These are phyloP conservation scores for Euphonia xanthogaster DNA, from an alignment of 2,797 vertebrate genomes.

Conservation along the genomic window DNA sequence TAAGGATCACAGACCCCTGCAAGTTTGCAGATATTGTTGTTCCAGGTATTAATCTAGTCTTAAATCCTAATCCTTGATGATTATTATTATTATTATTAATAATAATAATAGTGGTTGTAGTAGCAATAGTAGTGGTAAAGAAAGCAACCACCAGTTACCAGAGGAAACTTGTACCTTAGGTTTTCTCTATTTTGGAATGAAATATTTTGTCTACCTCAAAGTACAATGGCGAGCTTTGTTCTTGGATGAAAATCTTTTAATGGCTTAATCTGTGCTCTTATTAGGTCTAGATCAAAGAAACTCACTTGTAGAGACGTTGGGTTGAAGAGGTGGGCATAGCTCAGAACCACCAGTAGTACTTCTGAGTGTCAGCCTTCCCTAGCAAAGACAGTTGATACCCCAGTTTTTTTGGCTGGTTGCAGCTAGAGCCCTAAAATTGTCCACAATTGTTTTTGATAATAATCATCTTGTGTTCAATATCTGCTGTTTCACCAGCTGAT, in stretches of 20 bases:
- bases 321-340: not conserved
- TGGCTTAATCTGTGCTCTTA: not conserved
- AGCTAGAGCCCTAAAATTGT: not conserved
- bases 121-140: not conserved
- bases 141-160: not conserved
- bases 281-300: not conserved
- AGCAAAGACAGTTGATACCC: not conserved
- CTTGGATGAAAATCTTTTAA: not conserved
- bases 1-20: not conserved
- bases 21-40: not conserved
- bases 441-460: not conserved
- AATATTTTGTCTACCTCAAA: not conserved
- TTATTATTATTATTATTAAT: not conserved
- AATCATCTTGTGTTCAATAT: not conserved
- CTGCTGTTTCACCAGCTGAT: not conserved
- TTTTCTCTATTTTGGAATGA: not conserved
- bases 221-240: not conserved
- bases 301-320: rapidly evolving
- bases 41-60: not conserved
- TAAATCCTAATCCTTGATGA: not conserved
- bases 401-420: not conserved
- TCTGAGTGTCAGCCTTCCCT: not conserved
- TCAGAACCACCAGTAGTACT: not conserved
- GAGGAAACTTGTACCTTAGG: not conserved
- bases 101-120: not conserved